Evolutionary conservation across 1,140 invertebrate species (phyloP).

Genomic region (Platyscapa corneri): DNA sequence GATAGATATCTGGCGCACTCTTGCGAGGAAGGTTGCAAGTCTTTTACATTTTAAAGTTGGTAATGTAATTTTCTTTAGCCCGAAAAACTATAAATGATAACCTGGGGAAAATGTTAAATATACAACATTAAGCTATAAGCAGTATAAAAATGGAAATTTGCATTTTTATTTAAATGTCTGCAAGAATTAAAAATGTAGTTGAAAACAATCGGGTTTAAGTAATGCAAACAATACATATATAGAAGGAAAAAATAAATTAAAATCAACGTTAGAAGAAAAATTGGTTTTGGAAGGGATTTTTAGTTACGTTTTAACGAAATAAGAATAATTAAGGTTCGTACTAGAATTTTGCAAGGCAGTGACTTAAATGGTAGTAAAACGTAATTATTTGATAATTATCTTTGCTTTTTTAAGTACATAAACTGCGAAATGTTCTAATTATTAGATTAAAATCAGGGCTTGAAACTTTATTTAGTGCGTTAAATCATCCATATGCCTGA

Average conservation of each 20-base stretch:
- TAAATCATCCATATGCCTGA: constrained; percentile 14
- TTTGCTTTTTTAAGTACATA: too few relatives aligned
- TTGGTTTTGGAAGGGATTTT: background rate
- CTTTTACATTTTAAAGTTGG: background rate
- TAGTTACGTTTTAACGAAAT: background rate
- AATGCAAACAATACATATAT: too few relatives aligned
- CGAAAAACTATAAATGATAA: background rate
- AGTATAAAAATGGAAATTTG: background rate
- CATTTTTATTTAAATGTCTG: too few relatives aligned
- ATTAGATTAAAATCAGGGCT: background rate
- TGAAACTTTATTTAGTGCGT: background rate
- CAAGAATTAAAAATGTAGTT: too few relatives aligned
- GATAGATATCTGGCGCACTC: constrained; percentile 17
- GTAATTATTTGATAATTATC: too few relatives aligned
- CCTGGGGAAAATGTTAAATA: too few relatives aligned
- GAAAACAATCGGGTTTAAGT: too few relatives aligned
- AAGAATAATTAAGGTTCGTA: background rate
- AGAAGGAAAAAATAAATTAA: too few relatives aligned
- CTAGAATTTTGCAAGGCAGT: too few relatives aligned
- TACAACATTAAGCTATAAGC: too few relatives aligned
- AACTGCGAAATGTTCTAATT: too few relatives aligned
- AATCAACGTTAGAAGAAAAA: background rate
- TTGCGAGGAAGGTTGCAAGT: background rate
- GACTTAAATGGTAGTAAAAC: too few relatives aligned
- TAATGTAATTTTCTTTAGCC: constrained; percentile 19